Evolutionary conservation across 2,888 invertebrate genomes (phyloP), one percentile per base, ranked within the genome.

Genomic region (Chymomyza caudatula): DNA sequence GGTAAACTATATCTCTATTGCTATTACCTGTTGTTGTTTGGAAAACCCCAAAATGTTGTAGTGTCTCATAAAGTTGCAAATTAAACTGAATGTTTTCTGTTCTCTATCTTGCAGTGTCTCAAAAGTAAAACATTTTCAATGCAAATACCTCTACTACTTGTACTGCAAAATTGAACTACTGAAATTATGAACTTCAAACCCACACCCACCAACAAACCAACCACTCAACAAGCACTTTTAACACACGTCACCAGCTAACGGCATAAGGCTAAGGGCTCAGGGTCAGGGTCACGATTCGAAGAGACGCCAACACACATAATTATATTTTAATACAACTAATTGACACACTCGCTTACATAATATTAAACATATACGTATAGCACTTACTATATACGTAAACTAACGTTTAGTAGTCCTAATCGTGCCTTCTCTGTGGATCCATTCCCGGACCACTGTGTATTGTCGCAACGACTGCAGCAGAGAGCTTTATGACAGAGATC

Each of bases 81-180:
- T 78, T 75, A 77, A 76, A 81, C 77, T 82, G 65, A 77, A 76
- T 73, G 73, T 74, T 81, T 74, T 80, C 71, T 87, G 78, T 87
- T 85, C 86, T 76, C 79, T 88, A 86, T 88, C 67, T 89, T 88
- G 86, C 88, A 88, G 88, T 88, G 87, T 87, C 85, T 85, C 78
- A 88, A 87, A 86, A 87, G 79, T 88, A 87, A 85, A 66, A 72
- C 77, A 86, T 77, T 68, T 73, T 20, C 65, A 71, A 71, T 72
- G 76, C 65, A 73, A 71, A 64, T 67, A 73, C 68, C 57, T 69
- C 73, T 67, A 60, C 42, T 43, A 53, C 43, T 53, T 23, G 42
- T 52, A 25, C 53, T 53, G 20, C 49, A 49, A 55, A 11, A 37
- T 8, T 19, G 47, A 47, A 15, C 11, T 47, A 47, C 47, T 54